Evolutionary conservation across 2,113 vertebrate genomes (phyloP), one percentile per base, ranked within the genome.

Genomic region (Tyto alba): DNA sequence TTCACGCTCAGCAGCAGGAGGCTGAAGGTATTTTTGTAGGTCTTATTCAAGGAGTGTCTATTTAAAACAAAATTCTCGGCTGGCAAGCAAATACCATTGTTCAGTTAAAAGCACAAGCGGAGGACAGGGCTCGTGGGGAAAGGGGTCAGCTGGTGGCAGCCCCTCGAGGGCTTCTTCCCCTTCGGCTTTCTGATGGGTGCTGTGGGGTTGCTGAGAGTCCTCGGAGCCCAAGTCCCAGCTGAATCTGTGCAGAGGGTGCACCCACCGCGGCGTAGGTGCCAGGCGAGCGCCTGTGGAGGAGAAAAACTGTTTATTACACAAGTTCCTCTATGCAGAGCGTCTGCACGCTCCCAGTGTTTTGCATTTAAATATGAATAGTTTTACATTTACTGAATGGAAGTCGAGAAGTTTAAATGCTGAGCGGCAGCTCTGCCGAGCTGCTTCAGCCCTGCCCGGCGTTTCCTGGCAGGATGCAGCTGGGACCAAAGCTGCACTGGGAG

Each of bases 381-480:
- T 72, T n/a, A 29, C 41, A 7, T 45, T 20, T 4, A 7, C 52
- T 63, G 85, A 74, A 75, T 50, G 74, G 22, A 73, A 68, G 63
- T 4, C 10, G 1, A 7, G 76, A 5, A 13, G 30, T 41, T 47
- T 3, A 23, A 10, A 13, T 0, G 34, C 63, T 2, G 53, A 27
- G 57, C 0, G 2, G 20, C 1, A 10, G 20, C 55, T 57, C 15
- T 11, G 56, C 48, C 1, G 21, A 69, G 71, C 43, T 8, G n/a
- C 60, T 52, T 69, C 23, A 7, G 55, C 64, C 1, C 0, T 16
- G 60, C 75, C 20, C 0, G 2, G 10, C 0, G 2, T 16, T 64
- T 29, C 40, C 74, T 63, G 18, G 29, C 34, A 1, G 55, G 62
- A 14, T 3, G 14, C 30, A 66, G 2, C 18, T 0, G 11, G 41